Evolutionary conservation across 2,113 vertebrate genomes (phyloP).

Genomic region (Catharus fuscescens): DNA sequence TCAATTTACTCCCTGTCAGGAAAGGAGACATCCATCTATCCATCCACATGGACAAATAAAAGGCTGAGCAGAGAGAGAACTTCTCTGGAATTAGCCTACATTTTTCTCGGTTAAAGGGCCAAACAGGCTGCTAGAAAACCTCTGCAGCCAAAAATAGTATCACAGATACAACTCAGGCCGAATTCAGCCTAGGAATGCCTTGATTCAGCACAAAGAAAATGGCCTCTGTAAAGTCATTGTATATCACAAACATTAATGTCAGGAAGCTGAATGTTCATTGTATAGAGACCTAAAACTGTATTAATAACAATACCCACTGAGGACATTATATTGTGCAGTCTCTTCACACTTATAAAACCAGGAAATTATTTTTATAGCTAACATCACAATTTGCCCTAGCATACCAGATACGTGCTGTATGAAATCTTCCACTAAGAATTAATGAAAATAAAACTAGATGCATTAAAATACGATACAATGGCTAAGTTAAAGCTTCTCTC

Average conservation of each 20-base stretch:
- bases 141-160: background rate
- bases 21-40: background rate
- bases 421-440: background rate
- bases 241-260: background rate
- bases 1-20: slow-evolving; percentile 24
- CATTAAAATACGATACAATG: background rate
- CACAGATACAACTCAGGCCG: background rate
- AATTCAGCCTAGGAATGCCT: background rate
- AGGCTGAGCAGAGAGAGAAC: background rate
- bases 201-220: slow-evolving; percentile 2
- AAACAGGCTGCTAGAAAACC: background rate
- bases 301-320: background rate
- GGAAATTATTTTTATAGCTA: slow-evolving; percentile 32
- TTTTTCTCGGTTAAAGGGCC: background rate
- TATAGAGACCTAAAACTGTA: background rate
- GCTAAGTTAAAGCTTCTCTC: background rate
- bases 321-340: background rate
- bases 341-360: background rate
- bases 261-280: background rate
- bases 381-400: background rate
- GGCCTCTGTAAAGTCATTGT: background rate
- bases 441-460: background rate
- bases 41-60: background rate
- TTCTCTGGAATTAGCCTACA: background rate
- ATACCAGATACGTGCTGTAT: background rate